These are phyloP conservation scores for Eulemur albifrons DNA, from an alignment of 2,797 vertebrate genomes.

Conservation along the genomic window DNA sequence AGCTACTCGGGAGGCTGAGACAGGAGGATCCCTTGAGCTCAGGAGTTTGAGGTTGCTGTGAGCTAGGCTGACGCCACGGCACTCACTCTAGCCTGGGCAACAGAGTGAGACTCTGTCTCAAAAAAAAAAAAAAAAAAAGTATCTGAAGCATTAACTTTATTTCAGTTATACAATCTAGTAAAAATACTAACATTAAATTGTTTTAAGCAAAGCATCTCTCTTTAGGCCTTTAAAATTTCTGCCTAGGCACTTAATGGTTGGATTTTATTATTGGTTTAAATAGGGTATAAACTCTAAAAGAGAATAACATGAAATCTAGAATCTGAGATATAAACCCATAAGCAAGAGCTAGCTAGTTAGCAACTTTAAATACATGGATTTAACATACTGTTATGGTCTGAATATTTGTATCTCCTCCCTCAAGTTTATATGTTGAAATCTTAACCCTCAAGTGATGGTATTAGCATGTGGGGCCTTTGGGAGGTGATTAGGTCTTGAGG, in stretches of 20 bases:
- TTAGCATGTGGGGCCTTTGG: background rate
- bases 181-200: constrained; percentile 33
- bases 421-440: background rate
- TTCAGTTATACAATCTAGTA: constrained; percentile 22
- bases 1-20: too few relatives aligned
- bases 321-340: constrained; percentile 26
- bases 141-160: constrained; percentile 58
- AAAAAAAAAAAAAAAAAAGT: too few relatives aligned
- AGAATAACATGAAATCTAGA: constrained; percentile 34
- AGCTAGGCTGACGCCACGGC: too few relatives aligned
- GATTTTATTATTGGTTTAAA: constrained; percentile 59
- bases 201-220: constrained; percentile 55
- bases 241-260: constrained; percentile 40
- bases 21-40: too few relatives aligned
- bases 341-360: constrained; percentile 43
- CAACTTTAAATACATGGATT: constrained; percentile 47
- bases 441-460: background rate
- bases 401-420: background rate
- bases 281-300: background rate
- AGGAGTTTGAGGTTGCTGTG: too few relatives aligned
- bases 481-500: background rate
- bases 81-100: too few relatives aligned
- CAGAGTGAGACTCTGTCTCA: too few relatives aligned
- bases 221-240: constrained; percentile 46
- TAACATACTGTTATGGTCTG: background rate